Conservation (phyloP, 2,113 vertebrate genomes). For the Aspiorhynchus laticeps region DNA sequence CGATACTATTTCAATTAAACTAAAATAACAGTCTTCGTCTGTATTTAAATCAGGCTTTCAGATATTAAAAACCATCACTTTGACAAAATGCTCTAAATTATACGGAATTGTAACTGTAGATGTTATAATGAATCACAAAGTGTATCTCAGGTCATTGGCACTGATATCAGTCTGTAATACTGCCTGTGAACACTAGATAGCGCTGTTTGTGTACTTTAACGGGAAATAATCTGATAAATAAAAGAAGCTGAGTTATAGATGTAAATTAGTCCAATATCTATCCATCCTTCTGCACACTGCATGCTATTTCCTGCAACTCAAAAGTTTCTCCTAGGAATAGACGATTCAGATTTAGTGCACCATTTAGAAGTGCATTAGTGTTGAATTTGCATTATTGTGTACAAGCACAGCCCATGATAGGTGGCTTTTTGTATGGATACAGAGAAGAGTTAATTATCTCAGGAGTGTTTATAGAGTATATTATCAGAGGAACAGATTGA, state of each 20-base stretch:
- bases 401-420: neutral
- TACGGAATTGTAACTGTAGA: neutral
- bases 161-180: neutral
- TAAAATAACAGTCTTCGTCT: no score
- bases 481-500: slow-evolving; percentile 47
- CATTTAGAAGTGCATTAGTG: neutral
- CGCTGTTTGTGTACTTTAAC: neutral
- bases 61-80: neutral
- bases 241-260: neutral
- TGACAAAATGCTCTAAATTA: neutral
- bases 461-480: neutral
- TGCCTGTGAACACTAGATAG: slow-evolving; percentile 4
- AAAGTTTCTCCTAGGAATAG: neutral
- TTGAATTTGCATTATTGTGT: neutral
- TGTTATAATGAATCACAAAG: neutral
- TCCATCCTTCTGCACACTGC: neutral
- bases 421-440: neutral
- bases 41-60: no score
- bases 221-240: neutral
- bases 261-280: neutral
- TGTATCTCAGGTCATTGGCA: neutral
- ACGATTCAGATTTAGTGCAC: neutral
- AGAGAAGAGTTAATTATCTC: neutral
- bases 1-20: no score
- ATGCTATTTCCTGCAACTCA: neutral